Evolutionary conservation across 2,888 invertebrate genomes (phyloP).

Genomic region (Chrysolina oricalcia): DNA sequence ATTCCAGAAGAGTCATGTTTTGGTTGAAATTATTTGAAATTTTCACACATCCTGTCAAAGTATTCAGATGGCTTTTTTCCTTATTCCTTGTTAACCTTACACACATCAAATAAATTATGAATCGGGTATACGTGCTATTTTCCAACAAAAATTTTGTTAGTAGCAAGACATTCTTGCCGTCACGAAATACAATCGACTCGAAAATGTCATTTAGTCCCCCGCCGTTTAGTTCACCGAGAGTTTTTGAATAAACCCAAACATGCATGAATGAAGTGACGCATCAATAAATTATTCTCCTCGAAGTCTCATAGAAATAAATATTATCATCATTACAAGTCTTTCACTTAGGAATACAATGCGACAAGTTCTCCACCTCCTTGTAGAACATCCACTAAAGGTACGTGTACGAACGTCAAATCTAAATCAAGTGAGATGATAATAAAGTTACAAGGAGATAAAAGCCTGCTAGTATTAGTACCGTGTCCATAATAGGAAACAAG

Average conservation of each 20-base stretch:
- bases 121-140: too few species aligned
- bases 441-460: constrained; percentile 29
- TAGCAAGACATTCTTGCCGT: too few species aligned
- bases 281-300: not conserved
- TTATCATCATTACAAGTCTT: constrained; percentile 16
- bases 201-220: not conserved
- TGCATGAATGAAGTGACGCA: constrained; percentile 5
- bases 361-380: constrained; percentile 13
- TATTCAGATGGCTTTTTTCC: too few species aligned
- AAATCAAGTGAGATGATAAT: constrained; percentile 27
- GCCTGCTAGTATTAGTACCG: constrained; percentile 23
- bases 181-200: too few species aligned
- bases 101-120: too few species aligned
- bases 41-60: too few species aligned
- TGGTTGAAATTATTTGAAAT: too few species aligned
- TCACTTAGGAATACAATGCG: constrained; percentile 16
- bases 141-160: too few species aligned
- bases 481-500: constrained; percentile 31
- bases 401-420: constrained; percentile 32
- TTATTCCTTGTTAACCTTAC: too few species aligned
- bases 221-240: not conserved
- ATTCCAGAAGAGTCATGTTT: too few species aligned
- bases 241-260: not conserved
- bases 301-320: constrained; percentile 3
- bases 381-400: not conserved